Evolutionary conservation across 2,797 vertebrate species (phyloP).

Genomic region (Dryobates pubescens): DNA sequence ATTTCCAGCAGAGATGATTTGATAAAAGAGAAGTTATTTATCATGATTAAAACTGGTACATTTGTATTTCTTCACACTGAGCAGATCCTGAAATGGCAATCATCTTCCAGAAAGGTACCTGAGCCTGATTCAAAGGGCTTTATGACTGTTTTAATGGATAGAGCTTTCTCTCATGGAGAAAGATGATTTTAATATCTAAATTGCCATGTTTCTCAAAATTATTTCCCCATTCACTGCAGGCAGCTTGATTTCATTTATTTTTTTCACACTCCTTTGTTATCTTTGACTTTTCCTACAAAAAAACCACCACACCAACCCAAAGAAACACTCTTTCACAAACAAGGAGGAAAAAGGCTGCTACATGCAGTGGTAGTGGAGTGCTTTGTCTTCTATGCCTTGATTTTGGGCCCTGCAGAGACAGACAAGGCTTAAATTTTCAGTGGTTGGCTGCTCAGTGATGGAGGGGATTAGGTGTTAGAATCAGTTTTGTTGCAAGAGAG

Average conservation of each 20-base stretch:
- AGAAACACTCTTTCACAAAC: background rate
- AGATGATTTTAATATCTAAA: slow-evolving; percentile 25
- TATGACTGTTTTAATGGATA: slow-evolving; percentile 14
- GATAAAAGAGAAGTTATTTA: slow-evolving; percentile 69
- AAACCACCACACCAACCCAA: background rate
- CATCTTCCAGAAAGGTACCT: slow-evolving; percentile 21
- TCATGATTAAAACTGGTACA: slow-evolving; percentile 52
- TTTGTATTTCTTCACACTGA: slow-evolving; percentile 48
- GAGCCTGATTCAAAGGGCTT: slow-evolving; percentile 27
- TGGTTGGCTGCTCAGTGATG: background rate
- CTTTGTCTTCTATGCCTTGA: background rate
- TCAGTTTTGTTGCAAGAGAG: background rate
- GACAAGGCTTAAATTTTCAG: background rate
- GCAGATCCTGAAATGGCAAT: slow-evolving; percentile 45
- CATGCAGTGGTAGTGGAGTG: background rate
- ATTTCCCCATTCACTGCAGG: background rate
- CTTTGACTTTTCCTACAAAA: background rate
- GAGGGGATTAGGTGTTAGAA: background rate
- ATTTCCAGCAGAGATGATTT: slow-evolving; percentile 62
- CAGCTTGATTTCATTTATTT: background rate
- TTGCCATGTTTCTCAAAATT: background rate
- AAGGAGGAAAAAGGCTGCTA: background rate
- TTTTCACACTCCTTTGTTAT: background rate
- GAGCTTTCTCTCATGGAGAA: background rate
- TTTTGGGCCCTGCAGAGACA: background rate